Conservation (phyloP, 2,797 vertebrate species). For the Ciconia nigra region DNA sequence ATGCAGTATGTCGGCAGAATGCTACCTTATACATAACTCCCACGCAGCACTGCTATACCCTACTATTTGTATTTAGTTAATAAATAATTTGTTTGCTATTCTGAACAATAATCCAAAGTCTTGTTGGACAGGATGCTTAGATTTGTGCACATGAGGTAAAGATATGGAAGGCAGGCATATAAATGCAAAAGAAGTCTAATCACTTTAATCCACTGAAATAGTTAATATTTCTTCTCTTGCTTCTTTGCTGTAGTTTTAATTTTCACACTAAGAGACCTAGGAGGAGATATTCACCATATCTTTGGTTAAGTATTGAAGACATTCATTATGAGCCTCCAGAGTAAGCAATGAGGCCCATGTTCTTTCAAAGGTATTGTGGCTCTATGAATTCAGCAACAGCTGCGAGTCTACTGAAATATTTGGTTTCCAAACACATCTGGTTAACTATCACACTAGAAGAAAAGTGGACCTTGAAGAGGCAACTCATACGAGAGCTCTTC, state of each 20-base stretch:
- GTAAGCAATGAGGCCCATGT: not conserved
- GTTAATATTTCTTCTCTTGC: not conserved
- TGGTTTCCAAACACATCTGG: not conserved
- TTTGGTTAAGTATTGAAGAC: not conserved
- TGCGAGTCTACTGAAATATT: not conserved
- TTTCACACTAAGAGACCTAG: not conserved
- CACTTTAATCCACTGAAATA: not conserved
- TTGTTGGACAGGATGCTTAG: not conserved
- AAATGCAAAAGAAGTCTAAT: not conserved
- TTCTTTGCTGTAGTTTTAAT: not conserved
- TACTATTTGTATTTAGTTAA: not conserved
- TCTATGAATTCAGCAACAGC: not conserved
- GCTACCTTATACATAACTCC: rapidly evolving
- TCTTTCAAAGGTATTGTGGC: not conserved
- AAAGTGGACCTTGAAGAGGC: not conserved
- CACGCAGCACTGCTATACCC: not conserved
- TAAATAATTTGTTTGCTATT: not conserved
- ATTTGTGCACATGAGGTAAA: not conserved
- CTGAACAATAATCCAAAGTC: not conserved
- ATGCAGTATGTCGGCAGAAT: not conserved
- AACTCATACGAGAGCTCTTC: not conserved
- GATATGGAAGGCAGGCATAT: not conserved
- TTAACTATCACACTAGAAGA: not conserved
- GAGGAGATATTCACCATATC: not conserved
- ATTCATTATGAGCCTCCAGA: not conserved